These are phyloP conservation scores for Spizaetus ornatus DNA, from an alignment of 2,113 vertebrate genomes.

Conservation along the genomic window DNA sequence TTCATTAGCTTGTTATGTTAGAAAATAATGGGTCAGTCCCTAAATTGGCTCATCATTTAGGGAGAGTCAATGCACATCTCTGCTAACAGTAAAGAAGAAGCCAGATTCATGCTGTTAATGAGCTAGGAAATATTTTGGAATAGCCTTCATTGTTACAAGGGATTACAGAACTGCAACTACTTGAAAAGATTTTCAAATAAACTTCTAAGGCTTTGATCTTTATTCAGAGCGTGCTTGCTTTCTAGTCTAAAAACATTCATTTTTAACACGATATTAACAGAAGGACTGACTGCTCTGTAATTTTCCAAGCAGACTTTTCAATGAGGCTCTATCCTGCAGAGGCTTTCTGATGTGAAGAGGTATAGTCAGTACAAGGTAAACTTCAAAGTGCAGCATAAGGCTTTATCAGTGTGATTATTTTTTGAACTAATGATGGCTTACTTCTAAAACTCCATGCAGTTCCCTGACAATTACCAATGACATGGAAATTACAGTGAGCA, in stretches of 20 bases:
- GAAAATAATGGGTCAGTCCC: background rate
- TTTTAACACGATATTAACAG: constrained; percentile 37
- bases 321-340: background rate
- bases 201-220: constrained; percentile 36
- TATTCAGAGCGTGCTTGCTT: constrained; percentile 8
- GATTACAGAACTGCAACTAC: background rate
- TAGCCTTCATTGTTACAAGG: background rate
- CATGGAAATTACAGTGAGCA: background rate
- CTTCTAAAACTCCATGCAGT: background rate
- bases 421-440: background rate
- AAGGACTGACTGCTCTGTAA: background rate
- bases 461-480: background rate
- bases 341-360: background rate
- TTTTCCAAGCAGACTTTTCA: constrained; percentile 42
- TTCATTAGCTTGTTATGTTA: background rate
- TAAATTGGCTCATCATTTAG: background rate
- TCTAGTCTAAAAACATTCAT: constrained; percentile 15
- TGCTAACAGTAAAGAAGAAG: background rate
- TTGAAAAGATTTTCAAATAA: constrained; percentile 50
- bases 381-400: background rate
- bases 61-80: background rate
- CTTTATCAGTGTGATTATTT: background rate
- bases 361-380: background rate
- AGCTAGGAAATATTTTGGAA: constrained; percentile 12
- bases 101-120: background rate